phyloP scores from a whole-genome alignment of 1,140 invertebrate genomes.

The Lysiphlebus fabarum region DNA sequence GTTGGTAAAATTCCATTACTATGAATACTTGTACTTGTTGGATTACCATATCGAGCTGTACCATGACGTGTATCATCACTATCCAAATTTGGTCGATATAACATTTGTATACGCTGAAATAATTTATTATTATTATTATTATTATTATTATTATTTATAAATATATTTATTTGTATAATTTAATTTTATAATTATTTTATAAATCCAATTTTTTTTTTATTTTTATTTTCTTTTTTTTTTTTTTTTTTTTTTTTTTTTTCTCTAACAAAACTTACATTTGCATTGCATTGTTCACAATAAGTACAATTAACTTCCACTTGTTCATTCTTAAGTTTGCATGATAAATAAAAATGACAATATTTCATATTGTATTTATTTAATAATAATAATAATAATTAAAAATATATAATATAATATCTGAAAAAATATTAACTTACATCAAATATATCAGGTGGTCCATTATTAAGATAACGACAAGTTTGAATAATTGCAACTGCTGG shows the following conservation, averaged over 20 bases:
- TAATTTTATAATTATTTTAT: background rate
- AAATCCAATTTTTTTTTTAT: background rate
- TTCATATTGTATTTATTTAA: background rate
- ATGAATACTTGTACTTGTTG: conserved; percentile 36
- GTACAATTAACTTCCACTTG: conserved; percentile 49
- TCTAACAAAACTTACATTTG: conserved; percentile 42
- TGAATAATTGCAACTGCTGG: conserved; percentile 77
- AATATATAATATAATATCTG: background rate
- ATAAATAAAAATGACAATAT: conserved; percentile 22
- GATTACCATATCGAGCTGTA: conserved; percentile 37
- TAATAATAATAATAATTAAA: background rate
- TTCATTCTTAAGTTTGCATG: conserved; percentile 41
- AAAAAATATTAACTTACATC: conserved; percentile 81
- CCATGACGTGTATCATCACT: conserved; percentile 37
- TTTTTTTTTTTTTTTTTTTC: conserved; percentile 10
- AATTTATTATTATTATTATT: conserved; percentile 12
- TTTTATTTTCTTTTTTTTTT: background rate
- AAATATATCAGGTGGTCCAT: conserved; percentile 79
- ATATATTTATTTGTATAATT: background rate
- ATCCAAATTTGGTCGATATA: conserved; percentile 68
- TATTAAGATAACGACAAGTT: conserved; percentile 76
- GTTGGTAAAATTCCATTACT: conserved; percentile 44
- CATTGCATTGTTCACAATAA: conserved; percentile 53
- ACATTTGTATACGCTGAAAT: conserved; percentile 69
- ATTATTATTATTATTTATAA: background rate